Percentiles rank a stretch among this genome's conserved stretches.
phyloP scores from a whole-genome alignment of 1,140 invertebrate genomes.

The Triops cancriformis region DNA sequence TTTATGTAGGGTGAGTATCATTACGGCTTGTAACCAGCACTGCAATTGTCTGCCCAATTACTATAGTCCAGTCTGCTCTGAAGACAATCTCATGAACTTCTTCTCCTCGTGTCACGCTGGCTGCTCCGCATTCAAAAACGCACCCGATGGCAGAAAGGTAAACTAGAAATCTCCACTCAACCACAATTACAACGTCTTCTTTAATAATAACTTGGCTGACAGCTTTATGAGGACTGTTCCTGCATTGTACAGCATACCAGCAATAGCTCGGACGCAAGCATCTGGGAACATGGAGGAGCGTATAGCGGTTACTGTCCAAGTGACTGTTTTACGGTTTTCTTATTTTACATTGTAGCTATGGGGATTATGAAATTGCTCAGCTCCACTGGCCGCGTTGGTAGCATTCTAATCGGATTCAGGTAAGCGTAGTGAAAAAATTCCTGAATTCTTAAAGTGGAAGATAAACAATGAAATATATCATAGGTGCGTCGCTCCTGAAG shows the following conservation, averaged over 20 bases:
- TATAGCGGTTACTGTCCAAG: slow-evolving; percentile 53
- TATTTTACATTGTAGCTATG: slow-evolving; percentile 21
- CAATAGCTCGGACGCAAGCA: slow-evolving; percentile 9
- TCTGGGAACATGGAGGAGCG: slow-evolving; percentile 40
- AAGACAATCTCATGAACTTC: slow-evolving; percentile 47
- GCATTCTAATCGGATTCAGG: slow-evolving; percentile 28
- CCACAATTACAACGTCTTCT: slow-evolving; percentile 26
- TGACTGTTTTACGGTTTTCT: slow-evolving; percentile 45
- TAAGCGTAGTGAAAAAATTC: neutral
- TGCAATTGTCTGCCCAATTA: slow-evolving; percentile 33
- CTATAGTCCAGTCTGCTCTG: slow-evolving; percentile 34
- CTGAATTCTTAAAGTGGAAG: neutral
- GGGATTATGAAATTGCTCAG: slow-evolving; percentile 27
- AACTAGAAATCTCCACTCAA: slow-evolving; percentile 26
- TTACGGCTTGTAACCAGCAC: slow-evolving; percentile 31
- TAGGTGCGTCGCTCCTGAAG: slow-evolving; percentile 32
- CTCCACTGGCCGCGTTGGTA: slow-evolving; percentile 24
- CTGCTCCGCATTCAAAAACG: slow-evolving; percentile 42
- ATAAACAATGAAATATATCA: slow-evolving; percentile 1
- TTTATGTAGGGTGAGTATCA: slow-evolving; percentile 25
- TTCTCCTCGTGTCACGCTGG: slow-evolving; percentile 64
- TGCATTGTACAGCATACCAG: slow-evolving; percentile 40
- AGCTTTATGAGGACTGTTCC: slow-evolving; percentile 41
- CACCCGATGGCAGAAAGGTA: slow-evolving; percentile 38
- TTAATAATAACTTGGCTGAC: slow-evolving; percentile 31